These are phyloP conservation scores for Unio pictorum DNA, from an alignment of 2,888 invertebrate species.

Conservation along the genomic window DNA sequence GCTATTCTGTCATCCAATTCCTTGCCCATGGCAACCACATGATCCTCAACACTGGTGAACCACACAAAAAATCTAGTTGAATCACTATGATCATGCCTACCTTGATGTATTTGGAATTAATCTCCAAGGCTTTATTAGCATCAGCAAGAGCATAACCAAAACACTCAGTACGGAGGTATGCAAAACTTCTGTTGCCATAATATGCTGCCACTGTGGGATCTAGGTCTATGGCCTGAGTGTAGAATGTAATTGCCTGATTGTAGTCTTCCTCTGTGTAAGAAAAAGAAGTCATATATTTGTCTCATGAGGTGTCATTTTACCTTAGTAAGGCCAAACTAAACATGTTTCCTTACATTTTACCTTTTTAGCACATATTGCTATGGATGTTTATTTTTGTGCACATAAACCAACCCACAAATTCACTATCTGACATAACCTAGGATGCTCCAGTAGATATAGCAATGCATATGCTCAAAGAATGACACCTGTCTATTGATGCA, in stretches of 20 bases:
- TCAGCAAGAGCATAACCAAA: slow-evolving; percentile 95
- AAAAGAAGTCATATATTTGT: not conserved
- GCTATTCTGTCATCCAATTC: too few relatives aligned
- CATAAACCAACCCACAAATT: too few relatives aligned
- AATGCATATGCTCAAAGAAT: too few relatives aligned
- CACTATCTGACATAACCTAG: too few relatives aligned
- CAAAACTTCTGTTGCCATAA: slow-evolving; percentile 95
- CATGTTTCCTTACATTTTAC: too few relatives aligned
- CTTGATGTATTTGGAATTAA: slow-evolving; percentile 92
- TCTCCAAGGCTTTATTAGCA: slow-evolving; percentile 90
- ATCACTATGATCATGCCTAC: slow-evolving; percentile 44
- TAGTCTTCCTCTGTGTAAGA: slow-evolving; percentile 88
- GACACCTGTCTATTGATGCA: too few relatives aligned
- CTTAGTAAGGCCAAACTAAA: too few relatives aligned
- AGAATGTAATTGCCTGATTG: slow-evolving; percentile 88
- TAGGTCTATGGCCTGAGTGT: slow-evolving; percentile 87
- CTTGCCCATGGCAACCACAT: too few relatives aligned
- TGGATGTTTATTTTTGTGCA: too few relatives aligned
- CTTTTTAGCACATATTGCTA: too few relatives aligned
- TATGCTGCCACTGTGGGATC: slow-evolving; percentile 89
- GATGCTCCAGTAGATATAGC: too few relatives aligned
- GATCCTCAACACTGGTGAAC: too few relatives aligned
- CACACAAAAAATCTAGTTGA: not conserved
- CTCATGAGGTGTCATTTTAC: not conserved
- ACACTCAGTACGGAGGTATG: slow-evolving; percentile 93